Evolutionary conservation across 2,113 vertebrate genomes (phyloP), one percentile per base, ranked within the genome.

Genomic region (Perca fluviatilis): DNA sequence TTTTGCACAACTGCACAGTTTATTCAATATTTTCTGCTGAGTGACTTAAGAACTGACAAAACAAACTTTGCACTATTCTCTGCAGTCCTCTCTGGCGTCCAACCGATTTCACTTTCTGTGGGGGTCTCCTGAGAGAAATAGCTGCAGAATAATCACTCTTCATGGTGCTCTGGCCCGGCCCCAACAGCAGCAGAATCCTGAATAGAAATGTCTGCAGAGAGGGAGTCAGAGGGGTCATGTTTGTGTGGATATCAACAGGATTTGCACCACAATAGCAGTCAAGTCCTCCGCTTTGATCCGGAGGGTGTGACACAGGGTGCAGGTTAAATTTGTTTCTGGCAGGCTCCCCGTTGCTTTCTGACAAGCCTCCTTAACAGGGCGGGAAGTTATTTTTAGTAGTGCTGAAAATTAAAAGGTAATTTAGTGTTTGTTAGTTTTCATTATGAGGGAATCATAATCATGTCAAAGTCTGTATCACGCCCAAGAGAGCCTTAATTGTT

Each of bases 211-310:
- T 86, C 70, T 90, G 49, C 77, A 15, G 74, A 65, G 83, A 57
- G 33, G 81, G 82, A 87, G 89, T 92, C 89, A 88, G 47, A 72
- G 77, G 83, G 92, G 90, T 93, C 90, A 86, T 89, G 92, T 94
- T 94, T 94, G 89, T 91, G 90, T 92, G 86, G 72, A 74, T 89
- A 88, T 89, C 91, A 94, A 89, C 77, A 89, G 87, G 90, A 94
- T 94, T 94, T 94, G 93, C 76, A 63, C 84, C 88, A 89, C 88
- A 88, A 91, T 86, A 88, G 81, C 83, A 87, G 77, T 81, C 76
- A 67, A 86, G 86, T 80, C 83, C 83, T 73, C 65, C 3, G 19
- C 89, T 93, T 93, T 92, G 90, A 93, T 94, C 89, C 72, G 16
- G 33, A 80, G 75, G 77, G 61, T 80, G 89, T 85, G 80, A 92